A percentile compares a stretch with the other conserved stretches of the same genome.
Evolutionary conservation across 92 coral and sea anemone genomes (phyloP).

Genomic region (Porites evermanni): DNA sequence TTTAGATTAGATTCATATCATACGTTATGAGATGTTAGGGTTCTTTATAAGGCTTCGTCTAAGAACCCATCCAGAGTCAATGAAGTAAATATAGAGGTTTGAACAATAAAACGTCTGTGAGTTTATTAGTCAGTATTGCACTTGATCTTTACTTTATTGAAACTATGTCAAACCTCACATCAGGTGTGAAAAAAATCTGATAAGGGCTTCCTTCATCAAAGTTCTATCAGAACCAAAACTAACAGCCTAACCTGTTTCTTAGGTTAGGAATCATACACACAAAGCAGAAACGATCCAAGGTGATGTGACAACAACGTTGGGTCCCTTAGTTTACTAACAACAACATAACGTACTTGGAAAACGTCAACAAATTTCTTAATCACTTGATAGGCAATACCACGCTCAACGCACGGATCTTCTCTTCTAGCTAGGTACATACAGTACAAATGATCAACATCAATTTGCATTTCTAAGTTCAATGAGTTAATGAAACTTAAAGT

Average conservation of each 20-base stretch:
- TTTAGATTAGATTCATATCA: constrained; percentile 15
- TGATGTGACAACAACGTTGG: constrained; percentile 6
- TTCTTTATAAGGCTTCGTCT: not conserved
- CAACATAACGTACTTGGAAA: not conserved
- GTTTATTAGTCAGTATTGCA: not conserved
- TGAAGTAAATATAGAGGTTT: not conserved
- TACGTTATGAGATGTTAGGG: not conserved
- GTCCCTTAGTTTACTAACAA: constrained; percentile 8
- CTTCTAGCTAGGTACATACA: not conserved
- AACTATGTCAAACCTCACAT: not conserved
- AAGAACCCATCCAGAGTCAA: not conserved
- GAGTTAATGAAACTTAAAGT: not conserved
- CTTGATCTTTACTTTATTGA: not conserved
- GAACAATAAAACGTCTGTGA: not conserved
- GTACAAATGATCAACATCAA: not conserved
- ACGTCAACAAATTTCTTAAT: not conserved
- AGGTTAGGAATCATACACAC: not conserved
- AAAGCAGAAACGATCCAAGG: not conserved
- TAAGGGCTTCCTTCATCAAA: not conserved
- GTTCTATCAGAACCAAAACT: not conserved
- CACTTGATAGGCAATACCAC: not conserved
- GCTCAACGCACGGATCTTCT: not conserved
- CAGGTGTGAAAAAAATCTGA: not conserved
- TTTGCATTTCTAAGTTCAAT: not conserved
- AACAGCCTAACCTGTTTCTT: not conserved